phyloP scores from a whole-genome alignment of 2,113 vertebrate genomes.

The Siphamia tubifer region DNA sequence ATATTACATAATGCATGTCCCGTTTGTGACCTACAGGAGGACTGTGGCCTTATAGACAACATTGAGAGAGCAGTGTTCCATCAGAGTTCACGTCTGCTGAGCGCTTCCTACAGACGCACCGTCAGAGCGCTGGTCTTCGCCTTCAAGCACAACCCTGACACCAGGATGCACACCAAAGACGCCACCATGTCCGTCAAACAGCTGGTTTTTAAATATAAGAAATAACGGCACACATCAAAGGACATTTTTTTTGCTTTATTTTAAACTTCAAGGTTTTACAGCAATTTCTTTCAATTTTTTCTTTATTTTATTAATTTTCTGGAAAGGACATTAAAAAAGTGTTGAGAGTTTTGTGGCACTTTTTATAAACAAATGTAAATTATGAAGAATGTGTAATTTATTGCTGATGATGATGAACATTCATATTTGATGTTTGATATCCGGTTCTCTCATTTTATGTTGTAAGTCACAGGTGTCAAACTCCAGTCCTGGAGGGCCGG shows the following conservation, averaged over 20 bases:
- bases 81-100: conserved; percentile 88
- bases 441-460: conserved; percentile 1
- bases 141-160: conserved; percentile 89
- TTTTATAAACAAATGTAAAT: background rate
- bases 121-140: conserved; percentile 91
- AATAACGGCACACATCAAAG: conserved; percentile 70
- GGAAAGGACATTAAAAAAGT: conserved; percentile 17
- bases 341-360: conserved; percentile 36
- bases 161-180: conserved; percentile 82
- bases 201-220: conserved; percentile 88
- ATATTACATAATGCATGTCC: background rate
- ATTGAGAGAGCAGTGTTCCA: conserved; percentile 95
- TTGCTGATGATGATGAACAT: background rate
- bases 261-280: background rate
- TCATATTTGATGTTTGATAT: background rate
- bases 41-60: conserved; percentile 91
- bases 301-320: conserved; percentile 18
- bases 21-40: conserved; percentile 74
- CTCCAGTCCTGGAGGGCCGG: too few relatives aligned
- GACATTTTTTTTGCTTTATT: background rate
- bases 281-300: background rate
- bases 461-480: too few relatives aligned
- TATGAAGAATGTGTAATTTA: background rate
- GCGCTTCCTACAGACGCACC: conserved; percentile 85
- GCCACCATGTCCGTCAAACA: conserved; percentile 77